Conservation (phyloP, 2,888 invertebrate species). For the Stramonita haemastoma region DNA sequence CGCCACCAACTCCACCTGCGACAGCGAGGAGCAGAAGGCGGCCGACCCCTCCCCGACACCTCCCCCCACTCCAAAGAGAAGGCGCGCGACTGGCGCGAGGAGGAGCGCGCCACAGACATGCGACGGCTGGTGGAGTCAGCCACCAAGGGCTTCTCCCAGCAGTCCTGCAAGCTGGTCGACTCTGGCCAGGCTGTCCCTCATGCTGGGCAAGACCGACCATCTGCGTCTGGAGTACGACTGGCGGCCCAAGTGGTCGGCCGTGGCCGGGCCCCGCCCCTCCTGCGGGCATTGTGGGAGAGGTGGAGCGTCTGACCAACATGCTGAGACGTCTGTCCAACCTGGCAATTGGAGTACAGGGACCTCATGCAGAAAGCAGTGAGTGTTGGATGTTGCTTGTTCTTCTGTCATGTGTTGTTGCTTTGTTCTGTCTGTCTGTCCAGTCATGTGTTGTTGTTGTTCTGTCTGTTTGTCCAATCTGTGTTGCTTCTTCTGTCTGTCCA, state of each 20-base stretch:
- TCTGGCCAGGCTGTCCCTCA: constrained; percentile 92
- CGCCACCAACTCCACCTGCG: background rate
- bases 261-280: constrained; percentile 55
- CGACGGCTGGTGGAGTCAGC: constrained; percentile 53
- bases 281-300: constrained; percentile 46
- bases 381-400: background rate
- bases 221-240: constrained; percentile 78
- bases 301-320: constrained; percentile 66
- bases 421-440: too few relatives aligned
- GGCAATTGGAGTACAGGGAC: constrained; percentile 73
- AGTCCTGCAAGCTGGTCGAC: constrained; percentile 88
- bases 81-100: constrained; percentile 48
- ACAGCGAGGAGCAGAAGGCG: background rate
- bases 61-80: constrained; percentile 41
- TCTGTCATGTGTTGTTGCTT: too few relatives aligned
- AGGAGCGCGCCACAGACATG: constrained; percentile 47
- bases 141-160: constrained; percentile 86
- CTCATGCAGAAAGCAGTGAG: constrained; percentile 47
- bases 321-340: constrained; percentile 70
- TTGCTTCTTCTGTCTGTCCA: too few relatives aligned
- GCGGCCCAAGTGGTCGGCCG: constrained; percentile 56
- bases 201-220: constrained; percentile 80
- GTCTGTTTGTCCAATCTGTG: too few relatives aligned
- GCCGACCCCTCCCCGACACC: background rate
- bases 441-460: too few relatives aligned